These are phyloP conservation scores for Microcebus tavaratra DNA, from an alignment of 2,113 vertebrate genomes.

Conservation along the genomic window DNA sequence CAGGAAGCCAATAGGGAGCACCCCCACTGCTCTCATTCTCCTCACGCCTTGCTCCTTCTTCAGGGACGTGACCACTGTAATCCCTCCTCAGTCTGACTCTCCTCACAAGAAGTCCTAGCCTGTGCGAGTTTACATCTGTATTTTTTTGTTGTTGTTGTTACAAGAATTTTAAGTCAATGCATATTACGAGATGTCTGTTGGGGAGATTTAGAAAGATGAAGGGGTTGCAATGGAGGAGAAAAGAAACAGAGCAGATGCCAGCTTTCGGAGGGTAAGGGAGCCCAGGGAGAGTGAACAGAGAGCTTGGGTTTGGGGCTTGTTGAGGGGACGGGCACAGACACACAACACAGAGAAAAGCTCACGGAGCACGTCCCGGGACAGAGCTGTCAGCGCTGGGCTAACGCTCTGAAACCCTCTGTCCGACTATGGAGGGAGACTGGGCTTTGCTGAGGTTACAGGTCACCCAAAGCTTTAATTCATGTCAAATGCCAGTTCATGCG, in stretches of 20 bases:
- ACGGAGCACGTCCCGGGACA: rapidly evolving
- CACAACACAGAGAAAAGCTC: background rate
- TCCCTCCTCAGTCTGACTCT: background rate
- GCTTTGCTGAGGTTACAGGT: background rate
- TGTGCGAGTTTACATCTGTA: background rate
- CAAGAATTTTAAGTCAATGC: background rate
- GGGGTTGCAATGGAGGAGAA: background rate
- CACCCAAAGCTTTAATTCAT: background rate
- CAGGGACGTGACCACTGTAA: background rate
- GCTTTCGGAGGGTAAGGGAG: background rate
- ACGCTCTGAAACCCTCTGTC: background rate
- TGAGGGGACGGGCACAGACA: background rate
- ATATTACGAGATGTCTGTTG: no score
- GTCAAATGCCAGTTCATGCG: background rate
- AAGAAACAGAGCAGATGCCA: background rate
- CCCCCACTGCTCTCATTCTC: no score
- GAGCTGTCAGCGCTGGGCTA: background rate
- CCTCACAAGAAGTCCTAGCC: background rate
- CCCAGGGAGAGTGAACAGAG: background rate
- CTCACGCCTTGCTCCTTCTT: background rate
- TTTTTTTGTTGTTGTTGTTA: background rate
- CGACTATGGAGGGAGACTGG: background rate
- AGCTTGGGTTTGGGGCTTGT: background rate
- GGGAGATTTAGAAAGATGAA: background rate
- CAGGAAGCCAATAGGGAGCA: background rate